These are phyloP conservation scores for Byasa hedistus DNA, from an alignment of 2,888 invertebrate species.

Conservation along the genomic window DNA sequence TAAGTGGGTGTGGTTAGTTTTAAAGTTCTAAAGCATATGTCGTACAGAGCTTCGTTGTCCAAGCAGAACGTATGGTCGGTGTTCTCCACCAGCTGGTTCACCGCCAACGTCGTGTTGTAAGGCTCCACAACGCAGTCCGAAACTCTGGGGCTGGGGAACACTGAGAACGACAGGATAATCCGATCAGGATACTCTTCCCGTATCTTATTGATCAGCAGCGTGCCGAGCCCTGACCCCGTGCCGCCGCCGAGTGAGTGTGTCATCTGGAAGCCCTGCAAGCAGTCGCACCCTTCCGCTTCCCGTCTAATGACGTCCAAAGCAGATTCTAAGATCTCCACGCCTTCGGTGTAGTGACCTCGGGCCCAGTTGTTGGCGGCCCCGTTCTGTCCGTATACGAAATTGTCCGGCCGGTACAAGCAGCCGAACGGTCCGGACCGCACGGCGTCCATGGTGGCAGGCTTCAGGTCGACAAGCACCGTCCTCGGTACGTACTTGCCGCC, in stretches of 20 bases:
- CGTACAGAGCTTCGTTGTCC: conserved; percentile 85
- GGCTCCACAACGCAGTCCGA: conserved; percentile 83
- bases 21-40: conserved; percentile 89
- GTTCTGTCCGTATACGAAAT: conserved; percentile 88
- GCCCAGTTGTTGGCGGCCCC: conserved; percentile 76
- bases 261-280: conserved; percentile 91
- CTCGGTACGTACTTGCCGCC: conserved; percentile 74
- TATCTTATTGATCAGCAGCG: conserved; percentile 90
- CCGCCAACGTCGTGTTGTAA: conserved; percentile 91
- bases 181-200: conserved; percentile 94
- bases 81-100: conserved; percentile 91
- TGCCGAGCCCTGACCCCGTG: conserved; percentile 74
- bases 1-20: conserved; percentile 88
- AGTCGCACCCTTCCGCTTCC: conserved; percentile 94
- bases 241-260: conserved; percentile 85
- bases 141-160: conserved; percentile 91
- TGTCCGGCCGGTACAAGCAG: conserved; percentile 92
- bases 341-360: conserved; percentile 94
- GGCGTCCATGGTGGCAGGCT: conserved; percentile 86
- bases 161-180: conserved; percentile 89
- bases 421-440: conserved; percentile 92
- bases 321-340: conserved; percentile 91
- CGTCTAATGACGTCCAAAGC: conserved; percentile 89
- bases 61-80: conserved; percentile 83
- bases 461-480: conserved; percentile 66